Evolutionary conservation across 2,113 vertebrate genomes (phyloP), one percentile per base, ranked within the genome.

Genomic region (Salvator merianae): DNA sequence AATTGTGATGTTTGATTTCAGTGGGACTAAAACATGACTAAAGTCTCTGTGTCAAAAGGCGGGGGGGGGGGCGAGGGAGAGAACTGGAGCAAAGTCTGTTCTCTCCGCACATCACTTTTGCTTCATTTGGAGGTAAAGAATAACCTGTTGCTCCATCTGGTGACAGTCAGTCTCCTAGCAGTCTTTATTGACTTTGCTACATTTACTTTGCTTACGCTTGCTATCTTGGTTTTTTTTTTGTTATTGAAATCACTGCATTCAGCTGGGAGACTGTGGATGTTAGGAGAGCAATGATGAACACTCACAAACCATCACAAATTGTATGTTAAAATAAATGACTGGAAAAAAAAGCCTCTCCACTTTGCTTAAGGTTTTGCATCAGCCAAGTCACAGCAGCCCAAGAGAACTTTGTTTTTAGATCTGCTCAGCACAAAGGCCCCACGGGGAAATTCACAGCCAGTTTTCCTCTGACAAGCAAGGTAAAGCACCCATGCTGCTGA

Each of bases 81-180:
- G 62, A 55, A 82, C 18, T 32, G 38, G 38, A 1, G 69, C 14
- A 9, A 14, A 18, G 62, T 47, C 50, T 72, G 12, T 62, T 55
- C 20, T 18, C 34, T 70, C 59, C 47, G 80, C 88, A 43, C 50
- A 72, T 24, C 20, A 78, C 12, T 1, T 40, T 36, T 43, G 81
- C n/a, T 71, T 34, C n/a, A 10, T 81, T 4, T 2, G 69, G 82
- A 53, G 1, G 10, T 69, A 70, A 62, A 22, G 30, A 76, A 34
- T 24, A 6, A 82, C n/a, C 47, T 65, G n/a, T 38, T 63, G 65
- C 66, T 86, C 74, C 79, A 77, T 82, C 53, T 82, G 85, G 53
- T 86, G 66, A 63, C 55, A n/a, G 26, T n/a, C 40, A 50, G 59
- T 85, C 85, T 79, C 81, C n/a, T 1, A 1, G 40, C 18, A 78